Conservation (phyloP, 2,113 vertebrate species). For the Aix galericulata region DNA sequence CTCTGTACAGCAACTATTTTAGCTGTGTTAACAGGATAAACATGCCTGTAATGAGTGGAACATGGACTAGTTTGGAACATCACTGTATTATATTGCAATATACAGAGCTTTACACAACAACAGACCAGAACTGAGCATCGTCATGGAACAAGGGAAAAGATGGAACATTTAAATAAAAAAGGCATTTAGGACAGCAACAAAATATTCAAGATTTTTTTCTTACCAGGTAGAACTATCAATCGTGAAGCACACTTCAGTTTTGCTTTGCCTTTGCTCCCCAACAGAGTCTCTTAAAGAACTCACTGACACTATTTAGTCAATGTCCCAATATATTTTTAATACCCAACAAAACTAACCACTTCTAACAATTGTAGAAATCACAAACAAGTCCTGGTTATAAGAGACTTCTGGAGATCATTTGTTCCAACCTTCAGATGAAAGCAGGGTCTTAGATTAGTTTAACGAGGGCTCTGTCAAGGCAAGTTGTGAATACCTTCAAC, state of each 20-base stretch:
- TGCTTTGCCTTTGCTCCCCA: background rate
- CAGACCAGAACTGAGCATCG: background rate
- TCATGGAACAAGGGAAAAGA: background rate
- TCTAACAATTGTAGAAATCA: background rate
- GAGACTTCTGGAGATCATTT: background rate
- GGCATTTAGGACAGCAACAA: background rate
- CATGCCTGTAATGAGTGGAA: background rate
- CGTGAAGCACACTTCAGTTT: background rate
- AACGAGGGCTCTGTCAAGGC: background rate
- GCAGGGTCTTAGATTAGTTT: background rate
- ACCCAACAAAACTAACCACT: background rate
- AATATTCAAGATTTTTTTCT: background rate
- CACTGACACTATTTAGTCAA: background rate
- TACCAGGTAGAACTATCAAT: background rate
- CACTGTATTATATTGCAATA: background rate
- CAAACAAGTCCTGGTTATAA: background rate
- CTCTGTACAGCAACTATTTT: background rate
- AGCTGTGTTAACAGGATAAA: background rate
- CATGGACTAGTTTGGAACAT: fast-evolving
- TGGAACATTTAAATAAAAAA: background rate
- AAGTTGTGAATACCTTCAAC: background rate
- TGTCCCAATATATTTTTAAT: background rate
- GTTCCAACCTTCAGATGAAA: background rate
- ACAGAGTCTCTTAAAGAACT: background rate
- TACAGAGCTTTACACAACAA: background rate